Conservation (phyloP, 1,140 invertebrate genomes). For the Meloidogyne exigua region DNA sequence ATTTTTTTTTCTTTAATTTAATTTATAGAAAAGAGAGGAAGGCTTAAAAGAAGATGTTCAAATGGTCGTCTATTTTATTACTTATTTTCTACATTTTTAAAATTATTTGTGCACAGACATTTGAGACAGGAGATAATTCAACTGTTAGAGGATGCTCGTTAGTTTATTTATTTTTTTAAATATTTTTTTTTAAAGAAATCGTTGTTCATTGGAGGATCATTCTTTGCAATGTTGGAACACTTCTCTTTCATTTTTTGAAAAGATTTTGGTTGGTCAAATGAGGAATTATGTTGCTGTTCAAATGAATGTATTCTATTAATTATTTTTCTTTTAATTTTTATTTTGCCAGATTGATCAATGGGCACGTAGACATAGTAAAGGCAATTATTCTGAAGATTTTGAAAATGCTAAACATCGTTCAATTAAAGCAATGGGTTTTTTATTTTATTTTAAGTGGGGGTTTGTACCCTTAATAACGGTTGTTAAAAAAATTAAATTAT, state of each 20-base stretch:
- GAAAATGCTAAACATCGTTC: constrained; percentile 27
- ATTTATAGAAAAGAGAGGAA: background rate
- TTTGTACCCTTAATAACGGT: constrained; percentile 23
- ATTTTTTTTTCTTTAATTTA: background rate
- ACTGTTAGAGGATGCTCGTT: constrained; percentile 53
- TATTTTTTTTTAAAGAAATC: constrained; percentile 41
- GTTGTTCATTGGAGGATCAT: constrained; percentile 45
- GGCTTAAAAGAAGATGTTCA: background rate
- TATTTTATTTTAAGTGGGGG: background rate
- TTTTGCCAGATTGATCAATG: constrained; percentile 47
- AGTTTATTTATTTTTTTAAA: constrained; percentile 31
- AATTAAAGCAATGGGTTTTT: constrained; percentile 41
- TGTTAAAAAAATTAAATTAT: background rate
- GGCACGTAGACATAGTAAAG: constrained; percentile 35
- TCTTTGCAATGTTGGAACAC: constrained; percentile 48
- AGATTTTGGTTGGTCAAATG: constrained; percentile 49
- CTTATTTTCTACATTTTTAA: background rate
- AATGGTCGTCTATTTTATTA: background rate
- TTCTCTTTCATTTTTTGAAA: constrained; percentile 49
- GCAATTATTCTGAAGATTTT: constrained; percentile 44
- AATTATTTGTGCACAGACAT: constrained; percentile 39
- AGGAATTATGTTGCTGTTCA: constrained; percentile 54
- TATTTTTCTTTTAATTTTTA: background rate
- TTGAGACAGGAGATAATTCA: constrained; percentile 53
- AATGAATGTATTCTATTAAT: constrained; percentile 46